Base-by-base conservation (phyloP, 2,888 invertebrate species). In the Cryptosula pallasiana region DNA sequence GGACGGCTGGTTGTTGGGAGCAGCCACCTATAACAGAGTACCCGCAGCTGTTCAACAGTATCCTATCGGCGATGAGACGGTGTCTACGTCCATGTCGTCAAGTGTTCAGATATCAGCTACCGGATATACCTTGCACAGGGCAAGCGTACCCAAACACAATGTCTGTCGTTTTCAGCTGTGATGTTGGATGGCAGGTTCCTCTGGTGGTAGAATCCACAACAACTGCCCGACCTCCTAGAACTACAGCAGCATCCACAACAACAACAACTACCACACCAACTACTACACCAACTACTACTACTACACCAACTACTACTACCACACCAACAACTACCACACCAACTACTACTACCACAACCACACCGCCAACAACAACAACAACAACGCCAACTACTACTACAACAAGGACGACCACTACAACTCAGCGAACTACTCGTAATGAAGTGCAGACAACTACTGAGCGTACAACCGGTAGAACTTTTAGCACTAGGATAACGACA, bases 81-180 rank as follows among this genome's bases (percentile, higher is more conserved):
- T 63, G 63, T n/a, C 13, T 27, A 13, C 9, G 13, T 63, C 63
- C 29, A 1, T 63, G 63, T 32, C 16, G 13, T 25, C 25, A 5
- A 63, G 32, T 16, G 5, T n/a, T 63, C 5, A 63, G 63, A 9
- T 63, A 63, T n/a, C 25, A 13, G 29, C 32, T 63, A 32, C 63
- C 63, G n/a, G 25, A 13, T 63, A 20, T 63, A 9, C 25, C 25
- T 32, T 63, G 63, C 27, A 27, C 20, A 5, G 63, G 63, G 5
- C 63, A 63, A n/a, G 32, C 20, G 2, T 25, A 25, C 32, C 63
- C 63, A 9, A 63, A 63, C 63, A 63, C 63, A 16, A 25, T 63
- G 16, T 63, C 63, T 63, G 32, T 63, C 32, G 32, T 29, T 32
- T 63, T 29, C 32, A 16, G 32, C 13, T 63, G 63, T 32, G 32